These are phyloP conservation scores for Euclidia mi DNA, from an alignment of 2,888 invertebrate species.

Conservation along the genomic window DNA sequence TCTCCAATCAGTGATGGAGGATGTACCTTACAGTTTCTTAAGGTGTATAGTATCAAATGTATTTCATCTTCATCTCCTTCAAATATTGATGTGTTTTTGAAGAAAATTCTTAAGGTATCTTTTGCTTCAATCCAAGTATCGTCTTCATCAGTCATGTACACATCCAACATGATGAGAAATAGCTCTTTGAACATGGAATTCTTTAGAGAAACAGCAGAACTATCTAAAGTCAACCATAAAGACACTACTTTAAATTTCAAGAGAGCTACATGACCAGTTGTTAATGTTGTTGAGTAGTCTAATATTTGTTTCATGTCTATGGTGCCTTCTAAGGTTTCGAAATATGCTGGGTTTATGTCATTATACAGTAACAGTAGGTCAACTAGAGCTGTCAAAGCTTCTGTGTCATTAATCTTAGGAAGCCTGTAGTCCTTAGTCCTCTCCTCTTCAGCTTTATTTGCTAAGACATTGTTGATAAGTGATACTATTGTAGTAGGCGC, in stretches of 20 bases:
- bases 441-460: constrained; percentile 53
- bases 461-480: constrained; percentile 74
- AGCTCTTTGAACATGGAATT: constrained; percentile 88
- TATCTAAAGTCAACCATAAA: constrained; percentile 83
- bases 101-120: constrained; percentile 88
- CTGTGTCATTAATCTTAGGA: constrained; percentile 70
- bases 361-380: constrained; percentile 82
- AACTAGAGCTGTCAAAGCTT: constrained; percentile 74
- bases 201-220: constrained; percentile 85
- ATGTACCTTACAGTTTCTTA: constrained; percentile 75
- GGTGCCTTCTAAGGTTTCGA: constrained; percentile 83
- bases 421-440: constrained; percentile 72
- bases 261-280: constrained; percentile 67
- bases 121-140: constrained; percentile 87
- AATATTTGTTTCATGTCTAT: constrained; percentile 83
- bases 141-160: constrained; percentile 80
- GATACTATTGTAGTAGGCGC: constrained; percentile 71
- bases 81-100: constrained; percentile 91
- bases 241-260: constrained; percentile 86
- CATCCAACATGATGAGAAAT: constrained; percentile 89
- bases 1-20: constrained; percentile 76
- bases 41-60: constrained; percentile 91
- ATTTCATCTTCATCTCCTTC: constrained; percentile 91
- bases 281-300: constrained; percentile 72
- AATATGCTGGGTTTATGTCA: constrained; percentile 80